Conservation (phyloP, 53 echinoderm and acorn worm genomes). For the Holothuria scabra region DNA sequence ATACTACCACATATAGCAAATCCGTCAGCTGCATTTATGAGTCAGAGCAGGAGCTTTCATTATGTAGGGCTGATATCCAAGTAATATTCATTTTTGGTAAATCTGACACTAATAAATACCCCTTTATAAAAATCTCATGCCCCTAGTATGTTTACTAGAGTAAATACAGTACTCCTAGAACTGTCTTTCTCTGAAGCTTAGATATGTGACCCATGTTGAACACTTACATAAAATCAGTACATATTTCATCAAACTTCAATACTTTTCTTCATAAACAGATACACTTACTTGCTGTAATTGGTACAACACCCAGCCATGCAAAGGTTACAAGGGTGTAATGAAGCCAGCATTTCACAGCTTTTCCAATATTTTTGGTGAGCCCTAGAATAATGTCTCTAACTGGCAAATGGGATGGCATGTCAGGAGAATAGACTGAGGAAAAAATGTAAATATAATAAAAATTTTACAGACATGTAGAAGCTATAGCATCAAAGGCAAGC, state of each 20-base stretch:
- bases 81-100: too few species aligned
- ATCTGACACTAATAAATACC: too few species aligned
- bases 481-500: too few species aligned
- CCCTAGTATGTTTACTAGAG: too few species aligned
- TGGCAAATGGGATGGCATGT: slow-evolving; percentile 93
- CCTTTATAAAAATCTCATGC: too few species aligned
- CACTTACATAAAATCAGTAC: background rate
- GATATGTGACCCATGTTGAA: background rate
- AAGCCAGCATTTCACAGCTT: slow-evolving; percentile 92
- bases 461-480: background rate
- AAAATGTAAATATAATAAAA: slow-evolving; percentile 25
- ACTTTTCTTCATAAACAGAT: background rate
- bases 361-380: slow-evolving; percentile 84
- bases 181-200: too few species aligned
- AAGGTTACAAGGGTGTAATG: slow-evolving; percentile 95
- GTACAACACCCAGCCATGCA: slow-evolving; percentile 96
- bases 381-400: slow-evolving; percentile 88
- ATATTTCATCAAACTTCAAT: background rate
- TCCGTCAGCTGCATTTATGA: too few species aligned
- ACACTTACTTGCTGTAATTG: slow-evolving; percentile 93
- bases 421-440: slow-evolving; percentile 89
- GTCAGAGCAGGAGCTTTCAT: too few species aligned
- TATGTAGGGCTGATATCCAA: too few species aligned
- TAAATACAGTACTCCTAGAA: too few species aligned
- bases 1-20: too few species aligned